phyloP scores from a whole-genome alignment of 1,140 invertebrate species.

The Amphibalanus amphitrite region DNA sequence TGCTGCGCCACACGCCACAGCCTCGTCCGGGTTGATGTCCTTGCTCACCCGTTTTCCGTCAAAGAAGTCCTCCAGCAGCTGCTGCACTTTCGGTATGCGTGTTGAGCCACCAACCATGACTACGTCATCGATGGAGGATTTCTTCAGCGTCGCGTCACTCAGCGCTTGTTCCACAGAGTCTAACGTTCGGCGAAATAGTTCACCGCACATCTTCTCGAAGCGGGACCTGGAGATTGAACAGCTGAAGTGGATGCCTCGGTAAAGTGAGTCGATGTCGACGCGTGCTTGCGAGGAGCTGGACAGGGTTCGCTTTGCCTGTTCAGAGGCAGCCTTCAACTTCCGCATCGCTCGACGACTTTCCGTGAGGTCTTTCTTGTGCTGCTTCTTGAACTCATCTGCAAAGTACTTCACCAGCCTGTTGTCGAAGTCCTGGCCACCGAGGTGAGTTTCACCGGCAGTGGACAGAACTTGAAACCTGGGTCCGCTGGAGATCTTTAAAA shows the following conservation, averaged over 20 bases:
- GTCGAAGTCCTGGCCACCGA: constrained; percentile 37
- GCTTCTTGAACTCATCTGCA: constrained; percentile 28
- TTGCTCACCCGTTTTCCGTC: constrained; percentile 48
- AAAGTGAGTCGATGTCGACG: constrained; percentile 54
- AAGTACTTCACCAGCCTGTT: constrained; percentile 21
- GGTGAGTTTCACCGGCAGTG: constrained; percentile 51
- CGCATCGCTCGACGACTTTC: constrained; percentile 27
- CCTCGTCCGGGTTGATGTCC: constrained; percentile 28
- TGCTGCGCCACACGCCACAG: constrained; percentile 30
- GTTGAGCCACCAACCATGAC: constrained; percentile 68
- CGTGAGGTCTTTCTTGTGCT: constrained; percentile 35
- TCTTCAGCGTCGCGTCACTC: constrained; percentile 52
- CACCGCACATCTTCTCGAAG: constrained; percentile 29
- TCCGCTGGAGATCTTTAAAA: constrained; percentile 30
- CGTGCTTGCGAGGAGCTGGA: constrained; percentile 24
- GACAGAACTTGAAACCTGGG: constrained; percentile 45
- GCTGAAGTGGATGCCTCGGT: constrained; percentile 43
- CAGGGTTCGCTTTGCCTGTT: constrained; percentile 34
- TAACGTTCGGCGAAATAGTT: constrained; percentile 32
- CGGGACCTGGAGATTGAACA: constrained; percentile 26
- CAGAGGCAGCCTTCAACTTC: constrained; percentile 43
- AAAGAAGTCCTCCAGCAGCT: constrained; percentile 75
- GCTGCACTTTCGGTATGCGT: constrained; percentile 45
- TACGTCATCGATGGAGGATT: constrained; percentile 49
- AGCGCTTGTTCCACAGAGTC: constrained; percentile 52